Evolutionary conservation across 2,113 vertebrate species (phyloP), one percentile per base, ranked within the genome.

Genomic region (Oryzias celebensis): DNA sequence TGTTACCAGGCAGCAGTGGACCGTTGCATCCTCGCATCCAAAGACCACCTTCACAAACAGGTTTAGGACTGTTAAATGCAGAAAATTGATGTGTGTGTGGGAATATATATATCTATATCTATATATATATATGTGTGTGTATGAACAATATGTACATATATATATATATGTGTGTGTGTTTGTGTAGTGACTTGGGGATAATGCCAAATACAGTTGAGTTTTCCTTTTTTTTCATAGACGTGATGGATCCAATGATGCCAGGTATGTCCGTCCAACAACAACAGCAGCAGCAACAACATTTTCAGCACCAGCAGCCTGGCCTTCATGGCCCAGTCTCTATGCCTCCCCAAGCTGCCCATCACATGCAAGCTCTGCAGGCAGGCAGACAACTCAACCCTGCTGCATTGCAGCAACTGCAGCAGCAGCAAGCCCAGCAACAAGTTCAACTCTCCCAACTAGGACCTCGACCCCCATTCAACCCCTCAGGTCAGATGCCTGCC

Each of bases 161-260:
- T 28, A 4, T 28, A 5, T 28, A 28, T 28, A 28, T 28, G 26
- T 26, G 26, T 26, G 7, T 28, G 26, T 28, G 26, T 28, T 4
- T 28, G 2, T 1, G 5, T 28, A 6, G 7, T 28, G 26, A 28
- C 26, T 28, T 28, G 26, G 26, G 10, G 2, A 16, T 20, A 8
- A 62, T 48, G 16, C 59, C 55, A 58, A 22, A 4, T 4, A 56
- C 42, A 15, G 44, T 2, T 41, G 1, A 15, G 12, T 36, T 16
- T 46, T 62, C 8, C 1, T 2, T 36, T 89, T 20, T 75, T 87
- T 47, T 73, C 74, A 81, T 81, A 97, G 96, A 98, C 90, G 66
- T 90, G 62, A 93, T 96, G 91, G 96, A 99, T 87, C 94, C 95
- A 58, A 94, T 97, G 85, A 93, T 97, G 86, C 91, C 95, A 83